These are phyloP conservation scores for Phasia obesa DNA, from an alignment of 2,888 invertebrate genomes.

Conservation along the genomic window DNA sequence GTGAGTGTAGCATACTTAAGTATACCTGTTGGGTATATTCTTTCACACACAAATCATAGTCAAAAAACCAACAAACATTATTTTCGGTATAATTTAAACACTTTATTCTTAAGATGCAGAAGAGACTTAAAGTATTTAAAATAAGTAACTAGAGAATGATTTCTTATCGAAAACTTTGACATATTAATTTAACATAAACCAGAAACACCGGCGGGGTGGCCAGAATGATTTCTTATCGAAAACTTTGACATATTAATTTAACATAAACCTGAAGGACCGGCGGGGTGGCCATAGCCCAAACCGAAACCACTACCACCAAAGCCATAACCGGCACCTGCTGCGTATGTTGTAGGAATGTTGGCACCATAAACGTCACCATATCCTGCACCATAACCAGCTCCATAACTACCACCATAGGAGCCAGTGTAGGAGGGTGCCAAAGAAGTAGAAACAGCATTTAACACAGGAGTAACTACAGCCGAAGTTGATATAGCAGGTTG, in stretches of 20 bases:
- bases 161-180: not conserved
- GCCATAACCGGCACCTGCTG: conserved; percentile 74
- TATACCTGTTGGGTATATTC: no score
- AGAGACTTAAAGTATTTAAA: no score
- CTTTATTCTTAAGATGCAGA: no score
- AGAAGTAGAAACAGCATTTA: conserved; percentile 45
- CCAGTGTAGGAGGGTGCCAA: conserved; percentile 75
- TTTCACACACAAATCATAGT: no score
- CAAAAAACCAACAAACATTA: no score
- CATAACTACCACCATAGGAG: conserved; percentile 27
- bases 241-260: conserved; percentile 24
- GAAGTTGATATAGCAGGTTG: conserved; percentile 37
- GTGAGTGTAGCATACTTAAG: no score
- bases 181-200: conserved; percentile 50
- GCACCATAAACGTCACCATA: conserved; percentile 81
- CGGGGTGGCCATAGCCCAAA: conserved; percentile 72
- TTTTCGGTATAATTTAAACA: no score
- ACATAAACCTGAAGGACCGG: conserved; percentile 42
- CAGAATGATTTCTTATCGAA: no score
- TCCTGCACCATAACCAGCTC: conserved; percentile 5
- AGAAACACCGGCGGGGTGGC: conserved; percentile 26
- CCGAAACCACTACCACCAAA: conserved; percentile 74
- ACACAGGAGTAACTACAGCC: no score
- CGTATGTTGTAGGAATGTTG: conserved; percentile 72
- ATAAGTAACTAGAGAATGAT: no score